A percentile compares a stretch with the other conserved stretches of the same genome.
Evolutionary conservation across 2,797 vertebrate species (phyloP).

Genomic region (Hydrophis major): DNA sequence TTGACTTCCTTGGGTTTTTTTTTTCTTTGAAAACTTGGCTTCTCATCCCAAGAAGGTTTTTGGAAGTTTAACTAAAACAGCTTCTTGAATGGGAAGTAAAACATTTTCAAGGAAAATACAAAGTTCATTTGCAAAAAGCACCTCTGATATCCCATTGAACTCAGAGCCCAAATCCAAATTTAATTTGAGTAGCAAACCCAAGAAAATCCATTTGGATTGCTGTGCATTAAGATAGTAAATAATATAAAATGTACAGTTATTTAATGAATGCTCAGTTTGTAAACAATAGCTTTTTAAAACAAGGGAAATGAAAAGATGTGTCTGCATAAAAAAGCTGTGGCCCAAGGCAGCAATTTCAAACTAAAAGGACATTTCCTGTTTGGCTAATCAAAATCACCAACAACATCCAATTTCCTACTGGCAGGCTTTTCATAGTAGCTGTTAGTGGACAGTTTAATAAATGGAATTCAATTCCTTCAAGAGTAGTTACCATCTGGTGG

Average conservation of each 20-base stretch:
- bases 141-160: neutral
- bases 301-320: neutral
- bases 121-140: neutral
- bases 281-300: neutral
- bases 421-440: conserved; percentile 2
- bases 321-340: no score
- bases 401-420: neutral
- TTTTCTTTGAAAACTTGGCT: neutral
- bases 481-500: neutral
- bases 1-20: neutral
- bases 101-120: neutral
- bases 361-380: neutral
- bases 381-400: no score
- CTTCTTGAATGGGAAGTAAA: neutral
- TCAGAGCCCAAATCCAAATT: neutral
- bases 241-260: neutral
- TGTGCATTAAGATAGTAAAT: neutral
- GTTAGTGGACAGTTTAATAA: no score
- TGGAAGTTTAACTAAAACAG: neutral
- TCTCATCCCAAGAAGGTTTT: neutral
- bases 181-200: neutral
- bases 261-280: neutral
- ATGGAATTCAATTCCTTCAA: neutral
- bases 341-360: neutral
- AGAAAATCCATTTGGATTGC: neutral